Conservation (phyloP, 2,888 invertebrate species). For the Diplazon laetatorius region DNA sequence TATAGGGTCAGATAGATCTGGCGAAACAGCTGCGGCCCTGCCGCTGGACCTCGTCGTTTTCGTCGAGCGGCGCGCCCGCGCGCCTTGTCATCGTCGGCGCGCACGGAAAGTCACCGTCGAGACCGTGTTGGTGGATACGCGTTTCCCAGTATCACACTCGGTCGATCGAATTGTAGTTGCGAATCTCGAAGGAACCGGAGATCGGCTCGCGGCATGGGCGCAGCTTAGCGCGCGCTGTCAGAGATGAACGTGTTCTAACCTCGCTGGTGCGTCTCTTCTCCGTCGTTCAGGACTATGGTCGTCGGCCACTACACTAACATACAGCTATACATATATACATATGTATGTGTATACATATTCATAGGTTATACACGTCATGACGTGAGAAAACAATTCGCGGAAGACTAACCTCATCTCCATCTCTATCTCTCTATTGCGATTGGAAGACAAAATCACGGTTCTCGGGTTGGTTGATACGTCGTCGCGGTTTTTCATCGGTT, state of each 20-base stretch:
- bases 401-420: background rate
- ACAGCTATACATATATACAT: background rate
- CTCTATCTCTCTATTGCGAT: background rate
- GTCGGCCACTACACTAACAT: background rate
- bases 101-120: background rate
- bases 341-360: too few relatives aligned
- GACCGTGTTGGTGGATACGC: conserved; percentile 15
- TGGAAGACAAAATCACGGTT: conserved; percentile 46
- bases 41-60: conserved; percentile 5
- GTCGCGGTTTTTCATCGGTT: background rate
- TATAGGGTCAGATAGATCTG: too few relatives aligned
- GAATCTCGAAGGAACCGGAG: conserved; percentile 36
- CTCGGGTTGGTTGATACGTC: background rate
- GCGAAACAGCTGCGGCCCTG: conserved; percentile 19
- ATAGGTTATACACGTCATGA: too few relatives aligned
- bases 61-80: background rate
- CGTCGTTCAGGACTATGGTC: background rate
- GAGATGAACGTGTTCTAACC: conserved; percentile 36
- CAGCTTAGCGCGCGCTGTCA: conserved; percentile 54
- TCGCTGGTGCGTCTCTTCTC: conserved; percentile 33
- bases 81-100: background rate
- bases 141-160: conserved; percentile 35
- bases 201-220: conserved; percentile 52
- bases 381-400: conserved; percentile 23
- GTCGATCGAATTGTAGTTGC: background rate